phyloP scores from a whole-genome alignment of 2,888 invertebrate genomes.

The Cosmia pyralina region DNA sequence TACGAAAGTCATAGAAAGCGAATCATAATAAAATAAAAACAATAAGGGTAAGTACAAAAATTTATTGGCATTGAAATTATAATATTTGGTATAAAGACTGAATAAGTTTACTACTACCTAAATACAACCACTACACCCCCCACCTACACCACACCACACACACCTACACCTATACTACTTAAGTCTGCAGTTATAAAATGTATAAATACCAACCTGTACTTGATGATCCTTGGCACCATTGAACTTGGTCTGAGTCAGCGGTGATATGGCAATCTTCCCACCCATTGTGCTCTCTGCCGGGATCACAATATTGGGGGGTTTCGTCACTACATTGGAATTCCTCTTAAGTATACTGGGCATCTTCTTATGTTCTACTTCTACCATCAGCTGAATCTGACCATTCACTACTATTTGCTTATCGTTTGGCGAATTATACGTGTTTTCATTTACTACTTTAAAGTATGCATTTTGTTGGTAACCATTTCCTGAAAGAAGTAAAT shows the following conservation, averaged over 20 bases:
- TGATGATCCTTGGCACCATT: constrained; percentile 69
- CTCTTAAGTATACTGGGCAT: constrained; percentile 79
- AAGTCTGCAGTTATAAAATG: not conserved
- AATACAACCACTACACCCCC: too few relatives aligned
- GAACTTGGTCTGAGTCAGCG: constrained; percentile 69
- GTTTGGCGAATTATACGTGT: constrained; percentile 67
- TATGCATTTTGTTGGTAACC: constrained; percentile 76
- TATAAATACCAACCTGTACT: constrained; percentile 71
- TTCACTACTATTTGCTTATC: constrained; percentile 71
- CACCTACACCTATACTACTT: too few relatives aligned
- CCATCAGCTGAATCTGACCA: constrained; percentile 73
- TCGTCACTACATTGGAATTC: constrained; percentile 63
- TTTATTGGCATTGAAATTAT: not conserved
- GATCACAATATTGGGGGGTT: constrained; percentile 70
- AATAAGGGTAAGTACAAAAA: too few relatives aligned
- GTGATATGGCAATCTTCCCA: constrained; percentile 78
- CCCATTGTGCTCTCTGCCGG: constrained; percentile 77
- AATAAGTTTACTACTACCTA: too few relatives aligned
- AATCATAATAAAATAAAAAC: too few relatives aligned
- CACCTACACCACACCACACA: too few relatives aligned
- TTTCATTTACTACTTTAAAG: constrained; percentile 86
- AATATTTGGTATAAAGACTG: not conserved
- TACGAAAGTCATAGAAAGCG: too few relatives aligned
- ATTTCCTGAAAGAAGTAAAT: constrained; percentile 71
- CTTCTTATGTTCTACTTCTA: constrained; percentile 78